Evolutionary conservation across 2,888 invertebrate species (phyloP), one percentile per base, ranked within the genome.

Genomic region (Punctoribates punctum): DNA sequence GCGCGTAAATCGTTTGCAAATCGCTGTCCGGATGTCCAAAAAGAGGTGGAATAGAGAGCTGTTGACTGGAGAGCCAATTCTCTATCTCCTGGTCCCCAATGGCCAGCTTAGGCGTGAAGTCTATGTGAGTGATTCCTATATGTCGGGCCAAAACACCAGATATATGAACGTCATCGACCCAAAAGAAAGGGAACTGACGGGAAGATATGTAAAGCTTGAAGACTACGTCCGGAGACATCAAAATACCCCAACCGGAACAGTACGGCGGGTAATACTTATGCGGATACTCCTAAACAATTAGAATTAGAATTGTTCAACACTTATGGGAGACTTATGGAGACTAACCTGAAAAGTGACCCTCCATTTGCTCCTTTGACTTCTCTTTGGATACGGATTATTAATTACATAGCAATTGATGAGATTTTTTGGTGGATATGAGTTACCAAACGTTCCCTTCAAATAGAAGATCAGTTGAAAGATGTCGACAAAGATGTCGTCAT

Each of bases 101-200:
- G 5, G 75, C 78, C 15, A 80, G 75, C 67, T 80, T 79, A 34
- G 78, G 67, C 4, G 77, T 77, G 34, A 81, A 78, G 17, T 80
- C 80, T 8, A 77, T 75, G 77, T 81, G 81, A 13, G 75, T 72
- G 38, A 81, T 73, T 5, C 79, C 79, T 15, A 80, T 73, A 38
- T 77, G 75, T 48, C 79, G 75, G 20, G 81, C 81, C 42, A 81
- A 75, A 11, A 79, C 79, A 46, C 85, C 85, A 3, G 85, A 85
- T 6, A 85, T 80, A 78, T 84, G 84, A 77, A 84, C 85, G 79
- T 85, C 85, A 79, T 85, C 85, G 27, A 85, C 83, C 85, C 85
- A 85, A 81, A 85, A 85, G 79, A 84, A 85, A 3, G 83, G 82
- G 11, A 82, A 81, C 27, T 78, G 74, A 38, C 77, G 74, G 25